Evolutionary conservation across 2,113 vertebrate genomes (phyloP).

Genomic region (Daubentonia madagascariensis): DNA sequence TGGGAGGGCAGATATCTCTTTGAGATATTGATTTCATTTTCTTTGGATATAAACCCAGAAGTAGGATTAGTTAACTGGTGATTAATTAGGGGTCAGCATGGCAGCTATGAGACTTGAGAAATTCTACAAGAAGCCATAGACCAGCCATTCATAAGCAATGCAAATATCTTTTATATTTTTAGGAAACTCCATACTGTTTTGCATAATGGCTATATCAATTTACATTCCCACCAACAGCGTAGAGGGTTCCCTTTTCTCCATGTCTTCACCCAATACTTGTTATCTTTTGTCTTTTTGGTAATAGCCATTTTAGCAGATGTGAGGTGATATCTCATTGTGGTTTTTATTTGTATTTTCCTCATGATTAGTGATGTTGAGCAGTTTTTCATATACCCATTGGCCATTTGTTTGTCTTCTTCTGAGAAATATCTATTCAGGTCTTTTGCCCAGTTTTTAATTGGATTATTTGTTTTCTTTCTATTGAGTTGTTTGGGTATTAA

Average conservation of each 20-base stretch:
- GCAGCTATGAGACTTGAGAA: no score
- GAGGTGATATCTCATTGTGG: neutral
- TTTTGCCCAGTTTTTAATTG: neutral
- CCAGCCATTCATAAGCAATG: no score
- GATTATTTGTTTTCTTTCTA: neutral
- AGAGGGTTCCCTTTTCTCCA: neutral
- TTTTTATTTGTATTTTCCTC: neutral
- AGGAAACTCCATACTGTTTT: neutral
- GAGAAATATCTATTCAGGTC: neutral
- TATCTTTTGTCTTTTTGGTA: neutral
- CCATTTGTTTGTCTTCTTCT: neutral
- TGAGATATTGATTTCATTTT: neutral
- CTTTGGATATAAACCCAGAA: neutral
- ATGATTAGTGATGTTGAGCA: neutral
- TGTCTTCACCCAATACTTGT: neutral
- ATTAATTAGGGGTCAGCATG: no score
- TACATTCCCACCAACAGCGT: neutral
- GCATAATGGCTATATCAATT: neutral
- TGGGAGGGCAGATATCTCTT: neutral
- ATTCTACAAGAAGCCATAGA: no score
- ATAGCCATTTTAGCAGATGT: neutral
- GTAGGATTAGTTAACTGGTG: neutral
- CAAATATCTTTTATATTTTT: neutral
- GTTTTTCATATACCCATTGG: neutral
- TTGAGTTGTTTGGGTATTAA: neutral